phyloP scores from a whole-genome alignment of 1,140 invertebrate species.

The Dolichoris vasculosae region DNA sequence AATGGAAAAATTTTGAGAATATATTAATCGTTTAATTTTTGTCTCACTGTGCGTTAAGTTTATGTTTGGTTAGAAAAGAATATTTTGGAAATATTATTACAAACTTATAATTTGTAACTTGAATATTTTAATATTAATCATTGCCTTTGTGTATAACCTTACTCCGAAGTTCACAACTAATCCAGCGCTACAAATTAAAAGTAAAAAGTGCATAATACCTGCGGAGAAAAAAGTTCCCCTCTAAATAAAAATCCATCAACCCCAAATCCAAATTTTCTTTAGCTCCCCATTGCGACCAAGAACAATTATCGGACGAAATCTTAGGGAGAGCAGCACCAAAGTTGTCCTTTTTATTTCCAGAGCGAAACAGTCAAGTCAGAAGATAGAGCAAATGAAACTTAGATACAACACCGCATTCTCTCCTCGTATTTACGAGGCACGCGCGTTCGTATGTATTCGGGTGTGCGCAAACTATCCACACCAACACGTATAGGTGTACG shows the following conservation, averaged over 20 bases:
- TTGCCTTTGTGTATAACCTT: no score
- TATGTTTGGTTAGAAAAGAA: not conserved
- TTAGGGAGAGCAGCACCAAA: not conserved
- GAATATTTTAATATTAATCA: not conserved
- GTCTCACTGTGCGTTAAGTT: not conserved
- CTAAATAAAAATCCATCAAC: not conserved
- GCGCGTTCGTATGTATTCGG: not conserved
- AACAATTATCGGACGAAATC: slow-evolving; percentile 17
- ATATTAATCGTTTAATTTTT: no score
- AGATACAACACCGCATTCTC: not conserved
- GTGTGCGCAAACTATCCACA: no score
- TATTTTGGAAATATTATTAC: not conserved
- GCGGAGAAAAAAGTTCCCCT: not conserved
- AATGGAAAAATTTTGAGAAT: no score
- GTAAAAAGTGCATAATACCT: not conserved
- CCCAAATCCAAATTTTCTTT: not conserved
- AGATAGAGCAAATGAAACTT: not conserved
- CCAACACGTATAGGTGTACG: not conserved
- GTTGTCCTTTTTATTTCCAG: slow-evolving; percentile 27
- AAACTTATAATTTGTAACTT: not conserved
- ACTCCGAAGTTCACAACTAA: not conserved
- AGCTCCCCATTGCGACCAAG: not conserved
- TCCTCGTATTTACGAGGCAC: not conserved
- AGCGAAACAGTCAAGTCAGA: not conserved
- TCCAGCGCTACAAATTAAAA: not conserved